Percentiles rank a stretch among this genome's conserved stretches.
Evolutionary conservation across 1,140 invertebrate genomes (phyloP).

Genomic region (Vollenhovia emeryi): DNA sequence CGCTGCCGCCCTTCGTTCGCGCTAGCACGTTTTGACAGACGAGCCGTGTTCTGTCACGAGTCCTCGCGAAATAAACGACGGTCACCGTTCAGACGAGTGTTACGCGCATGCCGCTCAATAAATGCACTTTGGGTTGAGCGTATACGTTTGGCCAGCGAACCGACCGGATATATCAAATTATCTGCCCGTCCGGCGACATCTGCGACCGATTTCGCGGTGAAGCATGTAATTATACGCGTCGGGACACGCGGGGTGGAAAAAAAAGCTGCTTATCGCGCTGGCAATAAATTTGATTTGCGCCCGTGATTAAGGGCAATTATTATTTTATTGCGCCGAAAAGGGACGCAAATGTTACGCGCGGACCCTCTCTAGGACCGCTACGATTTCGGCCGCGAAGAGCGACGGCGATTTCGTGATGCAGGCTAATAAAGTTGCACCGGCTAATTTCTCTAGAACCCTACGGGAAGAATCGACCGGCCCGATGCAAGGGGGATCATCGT

Average conservation of each 20-base stretch:
- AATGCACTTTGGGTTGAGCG: slow-evolving; percentile 64
- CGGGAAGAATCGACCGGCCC: slow-evolving; percentile 18
- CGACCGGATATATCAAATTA: slow-evolving; percentile 65
- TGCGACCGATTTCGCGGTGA: slow-evolving; percentile 58
- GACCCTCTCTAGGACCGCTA: neutral
- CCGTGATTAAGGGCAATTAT: slow-evolving; percentile 66
- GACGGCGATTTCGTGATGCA: slow-evolving; percentile 71
- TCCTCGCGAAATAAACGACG: slow-evolving; percentile 58
- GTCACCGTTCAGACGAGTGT: neutral
- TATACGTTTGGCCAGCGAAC: slow-evolving; percentile 48
- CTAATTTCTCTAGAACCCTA: slow-evolving; percentile 77
- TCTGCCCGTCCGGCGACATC: slow-evolving; percentile 61
- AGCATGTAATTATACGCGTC: slow-evolving; percentile 59
- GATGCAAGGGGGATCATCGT: slow-evolving; percentile 62
- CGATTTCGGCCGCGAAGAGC: slow-evolving; percentile 38
- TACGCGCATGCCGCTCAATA: slow-evolving; percentile 42
- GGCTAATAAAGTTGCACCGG: slow-evolving; percentile 78
- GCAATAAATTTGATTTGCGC: slow-evolving; percentile 67
- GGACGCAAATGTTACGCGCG: slow-evolving; percentile 31
- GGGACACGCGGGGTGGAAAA: slow-evolving; percentile 39
- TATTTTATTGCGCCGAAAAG: slow-evolving; percentile 62
- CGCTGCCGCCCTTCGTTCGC: neutral
- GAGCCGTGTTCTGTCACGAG: slow-evolving; percentile 6
- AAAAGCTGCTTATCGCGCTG: slow-evolving; percentile 27
- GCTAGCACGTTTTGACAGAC: slow-evolving; percentile 26